phyloP scores from a whole-genome alignment of 1,140 invertebrate species.

The Pantala flavescens region DNA sequence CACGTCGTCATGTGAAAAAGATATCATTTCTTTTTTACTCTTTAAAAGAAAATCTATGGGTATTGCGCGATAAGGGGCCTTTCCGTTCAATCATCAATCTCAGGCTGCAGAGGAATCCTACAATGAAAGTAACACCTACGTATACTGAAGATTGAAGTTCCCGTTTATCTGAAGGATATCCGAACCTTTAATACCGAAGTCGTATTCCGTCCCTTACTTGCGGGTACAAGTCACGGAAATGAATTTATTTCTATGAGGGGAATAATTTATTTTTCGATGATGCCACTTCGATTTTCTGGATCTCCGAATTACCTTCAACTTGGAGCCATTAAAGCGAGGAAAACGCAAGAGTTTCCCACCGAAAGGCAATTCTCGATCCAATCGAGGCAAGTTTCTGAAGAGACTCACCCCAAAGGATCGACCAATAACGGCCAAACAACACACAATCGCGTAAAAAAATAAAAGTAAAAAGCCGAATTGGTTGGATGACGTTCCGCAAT shows the following conservation, averaged over 20 bases:
- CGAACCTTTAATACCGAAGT: too few species aligned
- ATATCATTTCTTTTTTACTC: too few species aligned
- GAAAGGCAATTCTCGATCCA: not conserved
- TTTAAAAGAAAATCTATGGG: too few species aligned
- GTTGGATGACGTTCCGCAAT: not conserved
- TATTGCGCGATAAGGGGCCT: too few species aligned
- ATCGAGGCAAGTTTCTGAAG: not conserved
- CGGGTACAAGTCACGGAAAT: too few species aligned
- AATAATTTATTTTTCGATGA: slow-evolving; percentile 5
- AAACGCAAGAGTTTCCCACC: not conserved
- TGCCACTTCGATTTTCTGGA: not conserved
- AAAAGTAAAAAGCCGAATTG: not conserved
- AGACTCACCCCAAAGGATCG: not conserved
- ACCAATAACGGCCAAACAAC: slow-evolving; percentile 1
- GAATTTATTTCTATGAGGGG: not conserved
- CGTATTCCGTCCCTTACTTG: too few species aligned
- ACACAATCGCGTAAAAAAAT: not conserved
- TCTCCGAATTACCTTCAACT: not conserved
- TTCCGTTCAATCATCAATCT: too few species aligned
- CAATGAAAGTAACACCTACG: too few species aligned
- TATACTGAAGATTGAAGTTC: too few species aligned
- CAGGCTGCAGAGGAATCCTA: too few species aligned
- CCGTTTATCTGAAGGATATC: too few species aligned
- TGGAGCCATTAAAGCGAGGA: not conserved
- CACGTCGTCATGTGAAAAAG: too few species aligned